Percentiles rank a stretch among this genome's conserved stretches.
These are phyloP conservation scores for Campoletis raptor DNA, from an alignment of 2,888 invertebrate genomes.

Conservation along the genomic window DNA sequence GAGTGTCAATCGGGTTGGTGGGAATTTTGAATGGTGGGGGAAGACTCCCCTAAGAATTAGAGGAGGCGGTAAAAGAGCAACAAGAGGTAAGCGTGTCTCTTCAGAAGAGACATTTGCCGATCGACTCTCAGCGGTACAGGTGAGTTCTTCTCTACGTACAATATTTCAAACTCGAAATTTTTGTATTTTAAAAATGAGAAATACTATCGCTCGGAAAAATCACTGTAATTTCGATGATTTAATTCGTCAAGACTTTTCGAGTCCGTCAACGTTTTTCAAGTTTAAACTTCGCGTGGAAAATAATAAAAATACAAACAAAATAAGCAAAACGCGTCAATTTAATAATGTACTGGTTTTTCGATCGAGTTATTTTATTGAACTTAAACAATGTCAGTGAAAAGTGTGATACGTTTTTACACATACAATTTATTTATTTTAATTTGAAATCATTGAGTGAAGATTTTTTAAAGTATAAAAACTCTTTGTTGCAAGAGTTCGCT, in stretches of 20 bases:
- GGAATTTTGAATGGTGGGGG: slow-evolving; percentile 56
- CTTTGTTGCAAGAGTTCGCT: slow-evolving; percentile 21
- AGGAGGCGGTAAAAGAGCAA: slow-evolving; percentile 39
- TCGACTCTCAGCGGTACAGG: slow-evolving; percentile 72
- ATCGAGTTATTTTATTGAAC: too few relatives aligned
- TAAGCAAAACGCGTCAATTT: too few relatives aligned
- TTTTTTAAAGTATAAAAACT: background rate
- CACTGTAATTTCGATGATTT: background rate
- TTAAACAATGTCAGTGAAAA: too few relatives aligned
- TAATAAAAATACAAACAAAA: too few relatives aligned
- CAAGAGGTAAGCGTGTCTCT: slow-evolving; percentile 65
- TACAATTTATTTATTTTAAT: background rate
- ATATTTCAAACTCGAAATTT: background rate
- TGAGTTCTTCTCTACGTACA: slow-evolving; percentile 60
- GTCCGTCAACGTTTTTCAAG: too few relatives aligned
- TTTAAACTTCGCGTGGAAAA: background rate
- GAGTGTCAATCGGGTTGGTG: slow-evolving; percentile 30
- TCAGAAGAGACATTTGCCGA: slow-evolving; percentile 75
- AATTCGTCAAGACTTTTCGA: too few relatives aligned
- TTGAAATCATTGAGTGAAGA: background rate
- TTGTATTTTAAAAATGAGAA: background rate
- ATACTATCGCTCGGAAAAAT: slow-evolving; percentile 16
- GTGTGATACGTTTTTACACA: background rate
- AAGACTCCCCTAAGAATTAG: slow-evolving; percentile 47
- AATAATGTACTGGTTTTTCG: too few relatives aligned